Conservation (phyloP, 1,140 invertebrate genomes). For the Halictus rubicundus region DNA sequence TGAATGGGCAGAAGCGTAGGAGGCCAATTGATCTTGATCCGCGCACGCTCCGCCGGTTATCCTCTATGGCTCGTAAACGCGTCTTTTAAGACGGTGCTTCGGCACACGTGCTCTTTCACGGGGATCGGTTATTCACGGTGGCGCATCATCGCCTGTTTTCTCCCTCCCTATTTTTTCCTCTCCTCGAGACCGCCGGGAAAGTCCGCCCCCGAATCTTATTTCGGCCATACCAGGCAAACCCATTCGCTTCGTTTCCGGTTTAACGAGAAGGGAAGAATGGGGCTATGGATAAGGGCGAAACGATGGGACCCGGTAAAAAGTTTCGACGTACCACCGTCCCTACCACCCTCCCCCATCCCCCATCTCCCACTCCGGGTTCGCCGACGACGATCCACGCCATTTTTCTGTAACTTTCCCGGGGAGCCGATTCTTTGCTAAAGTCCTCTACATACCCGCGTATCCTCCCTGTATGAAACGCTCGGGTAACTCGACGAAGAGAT, state of each 20-base stretch:
- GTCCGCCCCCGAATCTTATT: neutral
- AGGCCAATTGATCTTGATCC: conserved; percentile 58
- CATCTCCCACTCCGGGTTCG: no score
- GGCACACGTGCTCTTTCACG: conserved; percentile 49
- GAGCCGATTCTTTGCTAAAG: conserved; percentile 19
- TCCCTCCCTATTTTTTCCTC: neutral
- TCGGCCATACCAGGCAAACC: neutral
- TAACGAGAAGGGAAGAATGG: conserved; percentile 27
- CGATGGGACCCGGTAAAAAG: conserved; percentile 10
- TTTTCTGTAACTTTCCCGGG: conserved; percentile 24
- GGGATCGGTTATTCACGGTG: conserved; percentile 39
- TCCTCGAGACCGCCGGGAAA: neutral
- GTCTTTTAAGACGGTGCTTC: conserved; percentile 58
- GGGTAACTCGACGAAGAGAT: conserved; percentile 20
- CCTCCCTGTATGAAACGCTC: neutral
- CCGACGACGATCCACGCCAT: neutral
- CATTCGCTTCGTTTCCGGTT: neutral
- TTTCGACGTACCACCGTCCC: neutral
- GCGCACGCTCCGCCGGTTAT: conserved; percentile 54
- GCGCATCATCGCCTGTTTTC: conserved; percentile 43
- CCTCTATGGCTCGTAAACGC: conserved; percentile 56
- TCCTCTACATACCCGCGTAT: neutral
- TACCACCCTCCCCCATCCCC: no score
- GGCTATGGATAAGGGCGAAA: neutral
- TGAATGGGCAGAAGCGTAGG: conserved; percentile 8